phyloP scores from a whole-genome alignment of 2,113 vertebrate genomes.

The Mystacornis crossleyi region DNA sequence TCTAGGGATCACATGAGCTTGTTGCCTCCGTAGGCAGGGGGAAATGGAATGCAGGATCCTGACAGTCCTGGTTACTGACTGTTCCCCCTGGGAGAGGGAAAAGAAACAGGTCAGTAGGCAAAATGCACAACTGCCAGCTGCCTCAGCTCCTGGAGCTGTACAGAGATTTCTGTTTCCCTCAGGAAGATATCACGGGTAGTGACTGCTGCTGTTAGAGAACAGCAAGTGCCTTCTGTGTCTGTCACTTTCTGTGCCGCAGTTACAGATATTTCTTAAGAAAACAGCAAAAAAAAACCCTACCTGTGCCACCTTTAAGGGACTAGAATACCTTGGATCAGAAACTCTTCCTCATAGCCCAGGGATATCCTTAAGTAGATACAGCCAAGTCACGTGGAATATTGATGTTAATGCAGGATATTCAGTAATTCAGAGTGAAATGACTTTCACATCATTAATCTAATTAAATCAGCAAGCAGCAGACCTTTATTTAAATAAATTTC shows the following conservation, averaged over 20 bases:
- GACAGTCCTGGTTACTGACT: neutral
- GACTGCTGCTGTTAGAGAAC: neutral
- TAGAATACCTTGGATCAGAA: neutral
- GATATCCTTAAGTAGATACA: neutral
- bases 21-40: neutral
- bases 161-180: neutral
- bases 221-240: conserved; percentile 73
- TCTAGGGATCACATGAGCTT: rapidly evolving
- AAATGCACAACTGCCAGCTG: neutral
- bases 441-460: neutral
- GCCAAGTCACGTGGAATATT: neutral
- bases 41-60: neutral
- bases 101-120: neutral
- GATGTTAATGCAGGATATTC: neutral
- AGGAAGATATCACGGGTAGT: neutral
- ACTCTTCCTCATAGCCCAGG: neutral
- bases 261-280: conserved; percentile 52
- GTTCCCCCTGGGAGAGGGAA: neutral
- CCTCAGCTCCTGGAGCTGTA: neutral
- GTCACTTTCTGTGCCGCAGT: conserved; percentile 80
- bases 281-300: neutral
- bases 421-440: neutral
- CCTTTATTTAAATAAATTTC: neutral
- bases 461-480: neutral
- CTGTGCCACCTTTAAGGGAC: neutral